Conservation (phyloP, 1,140 invertebrate genomes). For the Heliothis virescens region DNA sequence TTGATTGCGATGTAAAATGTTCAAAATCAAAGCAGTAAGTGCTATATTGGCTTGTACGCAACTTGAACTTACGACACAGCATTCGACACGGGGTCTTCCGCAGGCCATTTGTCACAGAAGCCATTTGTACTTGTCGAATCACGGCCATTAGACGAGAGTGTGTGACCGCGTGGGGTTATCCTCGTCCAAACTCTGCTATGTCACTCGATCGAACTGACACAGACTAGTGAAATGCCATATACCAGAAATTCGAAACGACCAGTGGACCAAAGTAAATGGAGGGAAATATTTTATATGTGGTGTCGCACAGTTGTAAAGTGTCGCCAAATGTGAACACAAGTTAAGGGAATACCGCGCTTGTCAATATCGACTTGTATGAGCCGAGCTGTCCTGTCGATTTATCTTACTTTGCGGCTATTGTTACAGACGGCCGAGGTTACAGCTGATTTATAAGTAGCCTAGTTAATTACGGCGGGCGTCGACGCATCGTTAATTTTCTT, state of each 20-base stretch:
- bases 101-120: conserved; percentile 82
- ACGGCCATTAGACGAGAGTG: conserved; percentile 84
- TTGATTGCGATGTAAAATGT: conserved; percentile 57
- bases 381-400: conserved; percentile 77
- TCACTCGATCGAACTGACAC: conserved; percentile 58
- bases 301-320: conserved; percentile 39
- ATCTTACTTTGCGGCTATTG: conserved; percentile 83
- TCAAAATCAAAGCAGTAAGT: conserved; percentile 70
- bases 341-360: conserved; percentile 72
- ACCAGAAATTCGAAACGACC: conserved; percentile 25
- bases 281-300: conserved; percentile 52
- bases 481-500: conserved; percentile 73
- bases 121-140: conserved; percentile 86
- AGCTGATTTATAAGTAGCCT: conserved; percentile 80
- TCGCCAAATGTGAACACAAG: conserved; percentile 62
- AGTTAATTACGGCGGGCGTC: conserved; percentile 76
- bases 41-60: conserved; percentile 73
- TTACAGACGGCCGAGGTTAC: conserved; percentile 71
- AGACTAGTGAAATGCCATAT: conserved; percentile 58
- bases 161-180: conserved; percentile 81
- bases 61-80: conserved; percentile 75
- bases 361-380: conserved; percentile 78
- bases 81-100: conserved; percentile 77
- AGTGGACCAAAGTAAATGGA: conserved; percentile 37
- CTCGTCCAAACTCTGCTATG: conserved; percentile 65